Evolutionary conservation across 2,888 invertebrate genomes (phyloP), one percentile per base, ranked within the genome.

Genomic region (Nesidiocoris tenuis): DNA sequence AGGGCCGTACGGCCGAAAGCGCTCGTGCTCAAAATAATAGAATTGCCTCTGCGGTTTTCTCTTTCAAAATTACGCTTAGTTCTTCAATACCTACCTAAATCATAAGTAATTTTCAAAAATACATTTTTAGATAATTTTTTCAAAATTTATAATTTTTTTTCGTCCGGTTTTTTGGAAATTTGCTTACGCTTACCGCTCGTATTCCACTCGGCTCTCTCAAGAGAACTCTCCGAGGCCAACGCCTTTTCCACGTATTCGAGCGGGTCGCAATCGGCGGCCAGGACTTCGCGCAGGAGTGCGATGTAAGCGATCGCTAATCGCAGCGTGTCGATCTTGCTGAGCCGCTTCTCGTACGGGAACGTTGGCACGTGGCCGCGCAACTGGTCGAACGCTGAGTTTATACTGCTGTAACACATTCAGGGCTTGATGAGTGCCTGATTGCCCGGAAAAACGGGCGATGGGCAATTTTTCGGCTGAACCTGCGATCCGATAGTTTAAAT

Each of bases 361-460:
- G 98, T 99, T 67, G 99, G 99, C 81, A 99, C 98, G 86, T 97
- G 97, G 81, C 94, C 92, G 75, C 98, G 89, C 82, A 99, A 90
- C 85, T 97, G 97, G 87, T 98, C 97, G 89, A 98, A 98, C 85
- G 97, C 98, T 85, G 95, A 95, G 90, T 96, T 96, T 88, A 98
- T 98, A 90, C 96, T 98, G 91, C 94, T 94, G 90, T 88, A 78
- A 78, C 76, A 61, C 65, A 76, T 19, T 3, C 63, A 64, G 54
- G 24, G 23, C 55, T 61, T 75, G 59, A 68, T 65, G 12, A 39
- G 39, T 39, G 3, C n/a, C n/a, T n/a, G n/a, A n/a, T n/a, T n/a
- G n/a, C n/a, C n/a, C n/a, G n/a, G n/a, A n/a, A n/a, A n/a, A n/a
- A n/a, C n/a, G n/a, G n/a, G n/a, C n/a, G n/a, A n/a, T n/a, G n/a